These are phyloP conservation scores for Chrysocyon brachyurus DNA, from an alignment of 2,797 vertebrate genomes.

Conservation along the genomic window DNA sequence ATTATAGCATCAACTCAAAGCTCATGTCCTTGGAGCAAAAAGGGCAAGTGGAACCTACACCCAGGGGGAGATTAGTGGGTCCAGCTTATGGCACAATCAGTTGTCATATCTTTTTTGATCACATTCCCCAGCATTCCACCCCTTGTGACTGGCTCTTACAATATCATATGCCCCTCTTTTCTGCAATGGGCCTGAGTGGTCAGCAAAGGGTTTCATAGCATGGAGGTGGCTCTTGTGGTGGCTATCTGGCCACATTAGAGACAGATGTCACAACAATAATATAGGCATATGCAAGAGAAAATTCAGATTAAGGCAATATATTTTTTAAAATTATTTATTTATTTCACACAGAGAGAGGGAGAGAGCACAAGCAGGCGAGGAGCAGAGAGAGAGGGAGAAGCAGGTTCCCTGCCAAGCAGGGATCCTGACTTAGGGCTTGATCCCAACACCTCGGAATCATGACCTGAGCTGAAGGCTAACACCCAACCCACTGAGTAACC, in stretches of 20 bases:
- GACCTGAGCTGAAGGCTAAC: no score
- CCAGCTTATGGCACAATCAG: not conserved
- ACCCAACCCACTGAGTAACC: no score
- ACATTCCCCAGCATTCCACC: not conserved
- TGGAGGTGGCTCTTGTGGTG: not conserved
- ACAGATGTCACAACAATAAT: not conserved
- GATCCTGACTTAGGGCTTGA: no score
- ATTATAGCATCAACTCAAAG: not conserved
- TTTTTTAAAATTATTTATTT: no score
- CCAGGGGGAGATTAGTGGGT: not conserved
- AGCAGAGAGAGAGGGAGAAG: no score
- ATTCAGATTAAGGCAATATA: not conserved
- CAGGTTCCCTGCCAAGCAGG: no score
- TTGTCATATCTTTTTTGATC: not conserved
- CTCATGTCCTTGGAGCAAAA: not conserved
- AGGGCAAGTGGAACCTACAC: not conserved
- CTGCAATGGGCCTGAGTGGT: not conserved
- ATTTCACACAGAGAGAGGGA: no score
- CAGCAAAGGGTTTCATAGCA: not conserved
- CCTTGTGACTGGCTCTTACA: not conserved
- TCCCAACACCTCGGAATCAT: no score
- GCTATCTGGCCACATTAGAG: not conserved
- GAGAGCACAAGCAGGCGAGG: no score
- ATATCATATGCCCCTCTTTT: not conserved
- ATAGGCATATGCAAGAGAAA: not conserved